phyloP scores from a whole-genome alignment of 2,888 invertebrate genomes.

The Tanytarsus gracilentus region DNA sequence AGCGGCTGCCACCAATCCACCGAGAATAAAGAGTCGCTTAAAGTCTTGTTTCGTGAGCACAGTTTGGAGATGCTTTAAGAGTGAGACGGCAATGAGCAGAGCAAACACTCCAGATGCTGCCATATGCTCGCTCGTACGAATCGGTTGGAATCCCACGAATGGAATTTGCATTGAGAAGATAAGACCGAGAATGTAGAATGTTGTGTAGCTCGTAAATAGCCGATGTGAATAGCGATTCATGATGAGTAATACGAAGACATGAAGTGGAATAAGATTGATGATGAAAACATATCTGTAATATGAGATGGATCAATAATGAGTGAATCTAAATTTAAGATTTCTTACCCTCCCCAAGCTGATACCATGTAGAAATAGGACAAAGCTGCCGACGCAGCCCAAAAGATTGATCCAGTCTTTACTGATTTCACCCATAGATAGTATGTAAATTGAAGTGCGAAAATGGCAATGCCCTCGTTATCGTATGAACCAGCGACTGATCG shows the following conservation, averaged over 20 bases:
- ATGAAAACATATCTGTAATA: slow-evolving; percentile 83
- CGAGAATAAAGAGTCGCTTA: slow-evolving; percentile 73
- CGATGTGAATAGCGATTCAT: slow-evolving; percentile 94
- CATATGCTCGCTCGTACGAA: slow-evolving; percentile 98
- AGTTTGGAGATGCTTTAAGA: slow-evolving; percentile 77
- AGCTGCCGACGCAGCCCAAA: slow-evolving; percentile 90
- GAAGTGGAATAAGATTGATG: slow-evolving; percentile 96
- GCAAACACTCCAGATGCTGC: slow-evolving; percentile 97
- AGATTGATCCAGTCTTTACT: slow-evolving; percentile 94
- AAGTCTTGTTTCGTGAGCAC: slow-evolving; percentile 83
- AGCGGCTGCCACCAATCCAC: slow-evolving; percentile 65
- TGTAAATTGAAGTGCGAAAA: slow-evolving; percentile 97
- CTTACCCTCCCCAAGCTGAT: slow-evolving; percentile 92
- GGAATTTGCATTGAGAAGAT: slow-evolving; percentile 96
- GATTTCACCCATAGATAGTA: slow-evolving; percentile 98
- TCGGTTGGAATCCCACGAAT: slow-evolving; percentile 96
- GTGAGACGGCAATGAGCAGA: slow-evolving; percentile 78
- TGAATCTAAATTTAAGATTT: no score
- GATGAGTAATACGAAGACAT: slow-evolving; percentile 85
- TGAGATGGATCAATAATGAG: no score
- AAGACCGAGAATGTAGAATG: slow-evolving; percentile 93
- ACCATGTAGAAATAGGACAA: slow-evolving; percentile 99
- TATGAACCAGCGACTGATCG: slow-evolving; percentile 98
- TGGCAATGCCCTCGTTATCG: slow-evolving; percentile 99
- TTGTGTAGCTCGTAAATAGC: slow-evolving; percentile 88